Conservation (phyloP, 2,797 vertebrate species). For the Prunella strophiata region DNA sequence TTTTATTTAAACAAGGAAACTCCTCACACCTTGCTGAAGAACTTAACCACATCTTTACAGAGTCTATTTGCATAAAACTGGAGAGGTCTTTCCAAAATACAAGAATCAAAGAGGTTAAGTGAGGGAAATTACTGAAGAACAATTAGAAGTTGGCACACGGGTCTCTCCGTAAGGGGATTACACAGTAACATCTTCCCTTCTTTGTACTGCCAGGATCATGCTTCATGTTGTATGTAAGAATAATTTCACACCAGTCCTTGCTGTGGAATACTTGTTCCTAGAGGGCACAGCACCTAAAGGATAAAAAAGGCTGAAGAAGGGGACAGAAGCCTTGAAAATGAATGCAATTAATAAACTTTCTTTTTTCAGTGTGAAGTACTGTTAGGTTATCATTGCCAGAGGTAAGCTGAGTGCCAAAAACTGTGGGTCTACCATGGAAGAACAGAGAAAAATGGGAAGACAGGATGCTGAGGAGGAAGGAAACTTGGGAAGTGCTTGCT, state of each 20-base stretch:
- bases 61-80: not conserved
- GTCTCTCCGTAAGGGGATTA: not conserved
- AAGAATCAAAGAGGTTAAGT: not conserved
- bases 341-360: not conserved
- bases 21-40: not conserved
- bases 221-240: rapidly evolving
- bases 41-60: not conserved
- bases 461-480: not conserved
- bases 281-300: not conserved
- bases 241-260: not conserved
- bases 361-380: not conserved
- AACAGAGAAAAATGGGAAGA: not conserved
- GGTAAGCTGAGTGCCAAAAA: not conserved
- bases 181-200: not conserved
- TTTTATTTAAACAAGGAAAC: not conserved
- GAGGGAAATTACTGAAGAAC: not conserved
- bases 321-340: not conserved
- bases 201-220: not conserved
- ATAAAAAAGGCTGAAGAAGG: not conserved
- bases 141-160: not conserved
- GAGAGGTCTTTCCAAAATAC: not conserved
- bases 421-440: not conserved
- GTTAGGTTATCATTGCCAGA: rapidly evolving
- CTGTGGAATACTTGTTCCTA: not conserved
- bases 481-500: not conserved